Base-by-base conservation (phyloP, 2,113 vertebrate genomes). In the Misgurnus anguillicaudatus region DNA sequence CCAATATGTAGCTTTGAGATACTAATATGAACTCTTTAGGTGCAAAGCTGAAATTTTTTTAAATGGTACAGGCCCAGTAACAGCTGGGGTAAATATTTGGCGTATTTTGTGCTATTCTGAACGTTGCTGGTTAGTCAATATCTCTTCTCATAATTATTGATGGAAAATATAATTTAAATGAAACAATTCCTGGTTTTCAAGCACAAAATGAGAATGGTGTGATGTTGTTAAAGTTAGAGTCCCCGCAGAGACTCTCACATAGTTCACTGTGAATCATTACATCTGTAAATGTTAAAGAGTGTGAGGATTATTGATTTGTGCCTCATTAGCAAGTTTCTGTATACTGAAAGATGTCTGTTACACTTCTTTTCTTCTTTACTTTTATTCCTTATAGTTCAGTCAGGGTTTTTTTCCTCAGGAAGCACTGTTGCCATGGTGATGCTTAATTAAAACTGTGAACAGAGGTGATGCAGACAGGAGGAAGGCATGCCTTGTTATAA, bases 401-500 rank as follows among this genome's bases (percentile, higher is more conserved):
- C 17, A 31, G 13, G 24, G 24, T 17, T 2, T 42, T 45, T 0
- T 67, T 67, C 13, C 21, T 11, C 42, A 55, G n/a, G 51, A 71
- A 55, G 9, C 17, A 41, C 19, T 57, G 68, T 71, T 19, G 17
- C 53, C 51, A 71, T 57, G 36, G 51, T n/a, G 51, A 71, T 5
- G 1, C 36, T 57, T 71, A 70, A 68, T 51, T 68, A 57, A 57
- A 10, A 41, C 38, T 57, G 51, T 71, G 17, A 71, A 71, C 47
- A 70, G 38, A 57, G 6, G 5, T 57, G 39, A 39, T 39, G 6
- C 1, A 55, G 36, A 16, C 5, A 68, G 31, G 48, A 16, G 4
- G 19, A 41, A 13, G 51, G 16, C 9, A 21, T 13, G 17, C 36
- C 14, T 71, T 39, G 9, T 57, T 13, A 13, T 8, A 3, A 72